Base-by-base conservation (phyloP, 2,113 vertebrate species). In the Periophthalmodon schlosseri region DNA sequence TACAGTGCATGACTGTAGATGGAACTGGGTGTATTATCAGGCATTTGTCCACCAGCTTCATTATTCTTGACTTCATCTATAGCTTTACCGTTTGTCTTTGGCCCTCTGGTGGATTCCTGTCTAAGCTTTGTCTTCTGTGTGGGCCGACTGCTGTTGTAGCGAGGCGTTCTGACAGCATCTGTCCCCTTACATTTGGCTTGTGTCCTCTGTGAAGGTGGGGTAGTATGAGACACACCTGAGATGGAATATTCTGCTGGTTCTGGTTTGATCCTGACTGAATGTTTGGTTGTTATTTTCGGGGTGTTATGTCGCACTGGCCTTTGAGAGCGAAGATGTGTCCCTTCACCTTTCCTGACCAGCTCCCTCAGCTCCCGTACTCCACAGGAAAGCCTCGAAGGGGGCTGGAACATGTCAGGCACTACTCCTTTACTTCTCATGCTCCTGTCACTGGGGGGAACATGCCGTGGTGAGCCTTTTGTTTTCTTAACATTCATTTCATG, bases 1-100 rank as follows among this genome's bases (percentile, higher is more conserved):
- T 93, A 93, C 49, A 94, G 77, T 57, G 91, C 86, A 70, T 93
- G 90, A 75, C 20, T 86, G 68, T 90, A 90, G 76, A 91, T 84
- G 36, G 89, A 86, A 13, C 83, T 77, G 24, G 88, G 73, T 12
- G 69, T n/a, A 3, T 80, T 60, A 23, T 87, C 86, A 33, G 88
- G 47, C 14, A 84, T 78, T 69, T 58, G 69, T 66, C 68, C 77
- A 21, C 28, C 71, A 13, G 78, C 24, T 68, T 79, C 72, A 58
- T 73, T 72, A 24, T 71, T 72, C 47, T 79, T 82, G 24, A 63
- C 52, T 34, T 36, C 58, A 18, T 79, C 73, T 46, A 47, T 50
- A 21, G 69, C 68, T 44, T 71, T 21, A 56, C 60, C 69, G 58
- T 36, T 72, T 86, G 60, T 56, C 76, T 50, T 67, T 2, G 11